These are phyloP conservation scores for Syngnathus acus DNA, from an alignment of 2,797 vertebrate species.

Conservation along the genomic window DNA sequence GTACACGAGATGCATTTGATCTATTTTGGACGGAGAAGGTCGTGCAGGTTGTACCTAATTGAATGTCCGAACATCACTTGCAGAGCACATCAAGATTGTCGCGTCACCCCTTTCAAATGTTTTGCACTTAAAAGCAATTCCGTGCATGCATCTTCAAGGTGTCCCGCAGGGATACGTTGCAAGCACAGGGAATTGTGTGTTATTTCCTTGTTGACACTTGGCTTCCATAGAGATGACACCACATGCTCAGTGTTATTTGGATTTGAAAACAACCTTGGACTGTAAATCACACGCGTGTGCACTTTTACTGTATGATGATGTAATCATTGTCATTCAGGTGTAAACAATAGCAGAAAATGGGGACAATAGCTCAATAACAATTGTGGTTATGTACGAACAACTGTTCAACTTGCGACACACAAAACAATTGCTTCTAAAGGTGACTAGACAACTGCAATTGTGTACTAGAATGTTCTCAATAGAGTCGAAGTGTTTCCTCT, in stretches of 20 bases:
- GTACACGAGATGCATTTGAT: background rate
- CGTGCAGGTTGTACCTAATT: background rate
- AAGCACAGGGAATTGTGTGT: background rate
- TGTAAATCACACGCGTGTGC: background rate
- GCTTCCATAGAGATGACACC: slow-evolving; percentile 42
- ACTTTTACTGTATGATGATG: background rate
- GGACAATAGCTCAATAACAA: background rate
- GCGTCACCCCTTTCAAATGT: background rate
- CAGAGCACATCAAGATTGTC: background rate
- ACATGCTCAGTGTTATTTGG: background rate
- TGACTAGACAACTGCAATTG: background rate
- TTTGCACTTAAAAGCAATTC: background rate
- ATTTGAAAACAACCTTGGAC: background rate
- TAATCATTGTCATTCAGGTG: background rate
- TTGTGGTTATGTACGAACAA: background rate
- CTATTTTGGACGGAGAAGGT: background rate
- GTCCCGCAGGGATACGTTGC: background rate
- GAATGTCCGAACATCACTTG: background rate
- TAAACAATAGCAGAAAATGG: background rate
- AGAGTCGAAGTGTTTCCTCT: no score
- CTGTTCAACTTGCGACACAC: background rate
- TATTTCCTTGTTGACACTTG: slow-evolving; percentile 40
- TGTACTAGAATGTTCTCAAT: background rate
- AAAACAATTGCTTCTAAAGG: background rate
- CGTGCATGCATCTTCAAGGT: background rate